phyloP scores from a whole-genome alignment of 2,797 vertebrate genomes.

The Cryptoprocta ferox region DNA sequence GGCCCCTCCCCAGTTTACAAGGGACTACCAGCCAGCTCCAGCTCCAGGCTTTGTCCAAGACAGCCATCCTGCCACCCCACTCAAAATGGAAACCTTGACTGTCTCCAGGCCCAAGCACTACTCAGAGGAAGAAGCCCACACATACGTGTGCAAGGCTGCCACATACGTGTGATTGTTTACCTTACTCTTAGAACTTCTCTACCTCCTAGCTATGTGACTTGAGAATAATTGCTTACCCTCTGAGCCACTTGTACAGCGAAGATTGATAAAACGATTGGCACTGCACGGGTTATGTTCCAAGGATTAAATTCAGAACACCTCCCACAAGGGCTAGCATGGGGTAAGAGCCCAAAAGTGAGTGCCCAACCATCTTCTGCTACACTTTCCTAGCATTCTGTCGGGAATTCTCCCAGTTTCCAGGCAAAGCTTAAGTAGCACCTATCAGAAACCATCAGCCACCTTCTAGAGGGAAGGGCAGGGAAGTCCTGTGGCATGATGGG shows the following conservation, averaged over 20 bases:
- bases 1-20: background rate
- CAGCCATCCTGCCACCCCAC: background rate
- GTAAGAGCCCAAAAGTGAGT: background rate
- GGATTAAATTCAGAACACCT: background rate
- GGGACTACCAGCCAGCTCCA: background rate
- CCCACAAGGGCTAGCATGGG: background rate
- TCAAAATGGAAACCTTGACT: background rate
- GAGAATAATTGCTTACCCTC: background rate
- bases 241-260: background rate
- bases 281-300: background rate
- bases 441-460: background rate
- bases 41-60: background rate
- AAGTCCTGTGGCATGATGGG: background rate
- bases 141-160: background rate
- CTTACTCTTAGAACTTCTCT: background rate
- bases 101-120: background rate
- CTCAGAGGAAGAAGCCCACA: background rate
- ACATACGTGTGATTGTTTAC: background rate
- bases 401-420: background rate
- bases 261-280: background rate
- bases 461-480: background rate
- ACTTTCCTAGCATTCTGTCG: background rate
- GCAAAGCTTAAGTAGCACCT: background rate
- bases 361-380: background rate
- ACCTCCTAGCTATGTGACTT: background rate